Base-by-base conservation (phyloP, 2,797 vertebrate species). In the Craterocephalus amniculus region DNA sequence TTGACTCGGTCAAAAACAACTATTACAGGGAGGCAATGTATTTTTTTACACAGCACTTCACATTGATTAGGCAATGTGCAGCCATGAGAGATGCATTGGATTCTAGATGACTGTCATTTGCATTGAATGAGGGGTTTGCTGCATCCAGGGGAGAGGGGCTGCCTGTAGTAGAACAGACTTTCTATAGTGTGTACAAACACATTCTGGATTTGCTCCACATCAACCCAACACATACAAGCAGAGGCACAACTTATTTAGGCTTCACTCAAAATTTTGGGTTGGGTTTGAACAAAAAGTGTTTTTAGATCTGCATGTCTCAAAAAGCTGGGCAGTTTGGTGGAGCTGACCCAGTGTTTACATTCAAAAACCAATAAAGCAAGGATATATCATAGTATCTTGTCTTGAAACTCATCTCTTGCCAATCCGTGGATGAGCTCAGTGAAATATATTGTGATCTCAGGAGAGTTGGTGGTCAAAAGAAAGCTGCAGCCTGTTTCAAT, bases 1-100 rank as follows among this genome's bases (percentile, higher is more conserved):
- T 99, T 99, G 97, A 99, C 98, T 99, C 96, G 96, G 97, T 99
- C 97, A 99, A 98, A 95, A 99, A 97, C 95, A 96, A 97, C 96
- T 95, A 97, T 97, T 97, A 97, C 95, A 95, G 95, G 94, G 95
- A 97, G 95, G 95, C 95, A 96, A 96, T 98, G 91, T 89, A 94
- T 98, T 94, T 93, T 93, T 98, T 98, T 97, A 97, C 97, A 98
- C 95, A 94, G 96, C 96, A 97, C 97, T 99, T 99, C 98, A 98
- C 96, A 97, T 98, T 99, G 97, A 99, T 98, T 99, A 98, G 95
- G 95, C 96, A 97, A 97, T 95, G 97, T 97, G 96, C 83, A 94
- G 95, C 94, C 96, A 97, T 89, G 93, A 92, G 92, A 96, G 96
- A 96, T 95, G 93, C 93, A 92, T 94, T 95, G 90, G 96, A 97